Percentiles rank a stretch among this genome's conserved stretches.
Conservation (phyloP, 2,797 vertebrate species). For the Helarctos malayanus region DNA sequence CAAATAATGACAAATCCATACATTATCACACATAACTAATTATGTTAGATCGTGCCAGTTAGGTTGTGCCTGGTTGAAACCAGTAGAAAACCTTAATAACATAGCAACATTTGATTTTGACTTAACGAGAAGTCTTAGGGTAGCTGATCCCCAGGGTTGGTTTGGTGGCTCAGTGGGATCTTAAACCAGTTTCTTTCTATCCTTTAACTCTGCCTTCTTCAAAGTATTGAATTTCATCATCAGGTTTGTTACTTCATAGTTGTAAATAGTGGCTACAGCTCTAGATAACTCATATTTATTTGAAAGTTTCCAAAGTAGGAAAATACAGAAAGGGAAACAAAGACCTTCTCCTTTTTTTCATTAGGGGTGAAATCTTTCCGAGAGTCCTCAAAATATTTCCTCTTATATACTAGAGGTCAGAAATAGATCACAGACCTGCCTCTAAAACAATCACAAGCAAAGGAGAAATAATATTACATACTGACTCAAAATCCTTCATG, state of each 20-base stretch:
- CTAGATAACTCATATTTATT: not conserved
- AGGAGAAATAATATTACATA: not conserved
- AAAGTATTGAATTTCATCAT: not conserved
- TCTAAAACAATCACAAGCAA: not conserved
- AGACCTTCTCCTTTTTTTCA: not conserved
- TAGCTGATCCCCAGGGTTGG: not conserved
- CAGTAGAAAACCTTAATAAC: not conserved
- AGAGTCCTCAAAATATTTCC: not conserved
- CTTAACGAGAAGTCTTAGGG: not conserved
- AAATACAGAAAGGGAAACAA: not conserved
- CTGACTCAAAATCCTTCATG: not conserved
- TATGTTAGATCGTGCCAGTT: not conserved
- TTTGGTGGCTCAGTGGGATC: not conserved
- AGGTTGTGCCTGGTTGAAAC: not conserved
- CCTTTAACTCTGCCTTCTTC: not conserved
- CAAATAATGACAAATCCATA: not conserved
- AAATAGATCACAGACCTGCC: slow-evolving; percentile 9
- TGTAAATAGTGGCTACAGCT: not conserved
- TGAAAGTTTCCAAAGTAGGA: not conserved
- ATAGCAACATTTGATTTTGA: not conserved
- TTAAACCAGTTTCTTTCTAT: not conserved
- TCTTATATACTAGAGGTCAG: not conserved
- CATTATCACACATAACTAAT: not conserved
- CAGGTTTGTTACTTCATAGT: not conserved
- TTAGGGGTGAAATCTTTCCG: not conserved